Evolutionary conservation across 2,888 invertebrate genomes (phyloP), one percentile per base, ranked within the genome.

Genomic region (Phrixothrix hirtus): DNA sequence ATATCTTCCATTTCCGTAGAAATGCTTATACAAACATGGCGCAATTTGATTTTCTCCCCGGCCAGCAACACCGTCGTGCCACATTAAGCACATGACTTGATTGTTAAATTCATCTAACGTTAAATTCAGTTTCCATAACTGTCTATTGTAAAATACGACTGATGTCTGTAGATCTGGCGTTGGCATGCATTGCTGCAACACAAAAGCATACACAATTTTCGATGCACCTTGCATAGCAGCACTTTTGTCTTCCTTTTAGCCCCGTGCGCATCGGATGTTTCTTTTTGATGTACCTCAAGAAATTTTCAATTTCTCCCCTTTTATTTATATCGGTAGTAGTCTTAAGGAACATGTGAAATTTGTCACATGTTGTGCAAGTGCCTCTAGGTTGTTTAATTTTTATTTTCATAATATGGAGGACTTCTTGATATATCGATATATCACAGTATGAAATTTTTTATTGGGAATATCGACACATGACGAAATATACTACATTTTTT

Each of bases 91-190:
- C 15, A 17, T 11, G 13, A 11, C 11, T 31, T 31, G 31, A 6
- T 31, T 31, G 2, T 3, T 31, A 2, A 2, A 31, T 31, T 9
- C 9, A 2, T 9, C 12, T 13, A 31, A 13, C 2, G 31, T 31
- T 3, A 31, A 31, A 31, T 31, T 31, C 7, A 12, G 13, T 3
- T 11, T 31, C 31, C 14, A 31, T 3, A 31, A 10, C 9, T 31
- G 14, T 3, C 31, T 11, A 7, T 31, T 31, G 14, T 13, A 31
- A 11, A 31, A 31, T 12, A 13, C 31, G 13, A 31, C 12, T 2
- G 36, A 36, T 9, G 36, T 36, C 17, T 36, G 15, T n/a, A 36
- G 15, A 14, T 36, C 36, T 10, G 36, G 36, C 16, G 17, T 36
- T 2, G 36, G 36, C 10, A 36, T 6, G 11, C n/a, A n/a, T n/a